These are phyloP conservation scores for Brachyistius frenatus DNA, from an alignment of 2,113 vertebrate genomes.

Conservation along the genomic window DNA sequence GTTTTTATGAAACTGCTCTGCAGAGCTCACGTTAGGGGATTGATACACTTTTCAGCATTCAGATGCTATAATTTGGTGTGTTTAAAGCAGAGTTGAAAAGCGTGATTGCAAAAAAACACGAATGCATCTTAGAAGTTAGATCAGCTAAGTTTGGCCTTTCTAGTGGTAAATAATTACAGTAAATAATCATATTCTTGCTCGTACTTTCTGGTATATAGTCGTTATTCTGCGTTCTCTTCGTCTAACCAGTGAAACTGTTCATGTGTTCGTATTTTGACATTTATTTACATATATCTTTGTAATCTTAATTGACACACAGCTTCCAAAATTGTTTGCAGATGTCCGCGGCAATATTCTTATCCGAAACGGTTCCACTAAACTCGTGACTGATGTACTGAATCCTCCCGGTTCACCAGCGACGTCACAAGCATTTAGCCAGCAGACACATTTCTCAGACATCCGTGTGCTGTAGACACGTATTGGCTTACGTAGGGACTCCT, in stretches of 20 bases:
- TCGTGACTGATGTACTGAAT: slow-evolving; percentile 37
- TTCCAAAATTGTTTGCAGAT: slow-evolving; percentile 49
- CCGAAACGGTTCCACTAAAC: slow-evolving; percentile 11
- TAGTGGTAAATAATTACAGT: slow-evolving; percentile 33
- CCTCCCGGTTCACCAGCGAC: slow-evolving; percentile 69
- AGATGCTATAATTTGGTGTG: neutral
- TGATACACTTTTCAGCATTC: neutral
- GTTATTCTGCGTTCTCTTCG: slow-evolving; percentile 33
- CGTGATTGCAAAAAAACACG: neutral
- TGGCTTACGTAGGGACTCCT: slow-evolving; percentile 48
- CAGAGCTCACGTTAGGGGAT: neutral
- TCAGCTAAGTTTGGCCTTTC: slow-evolving; percentile 38
- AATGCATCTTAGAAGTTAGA: no score
- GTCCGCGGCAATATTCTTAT: slow-evolving; percentile 56
- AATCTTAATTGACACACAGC: slow-evolving; percentile 37
- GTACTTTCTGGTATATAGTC: slow-evolving; percentile 46
- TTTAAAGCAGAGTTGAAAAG: neutral
- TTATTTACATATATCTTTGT: slow-evolving; percentile 4
- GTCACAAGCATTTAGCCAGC: slow-evolving; percentile 55
- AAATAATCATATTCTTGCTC: slow-evolving; percentile 21
- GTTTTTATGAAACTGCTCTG: neutral
- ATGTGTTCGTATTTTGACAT: slow-evolving; percentile 9
- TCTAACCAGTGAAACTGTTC: slow-evolving; percentile 42
- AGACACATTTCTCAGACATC: slow-evolving; percentile 53
- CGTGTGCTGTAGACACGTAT: slow-evolving; percentile 47